Evolutionary conservation across 2,113 vertebrate species (phyloP).

Genomic region (Etheostoma spectabile): DNA sequence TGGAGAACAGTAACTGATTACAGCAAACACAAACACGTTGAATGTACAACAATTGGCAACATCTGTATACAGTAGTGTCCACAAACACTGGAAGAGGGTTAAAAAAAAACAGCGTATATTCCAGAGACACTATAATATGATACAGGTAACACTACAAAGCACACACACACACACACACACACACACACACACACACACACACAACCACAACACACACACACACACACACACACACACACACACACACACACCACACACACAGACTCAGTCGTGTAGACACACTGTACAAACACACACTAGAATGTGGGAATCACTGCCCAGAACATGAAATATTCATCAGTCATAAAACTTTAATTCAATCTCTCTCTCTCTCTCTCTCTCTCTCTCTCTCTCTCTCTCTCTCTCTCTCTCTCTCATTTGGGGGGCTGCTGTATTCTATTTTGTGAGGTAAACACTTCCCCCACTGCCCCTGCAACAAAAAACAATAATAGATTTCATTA

Average conservation of each 20-base stretch:
- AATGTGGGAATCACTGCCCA: slow-evolving; percentile 86
- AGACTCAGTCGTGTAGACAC: too few relatives aligned
- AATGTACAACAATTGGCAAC: not conserved
- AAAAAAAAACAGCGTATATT: slow-evolving; percentile 52
- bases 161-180: slow-evolving; percentile 32
- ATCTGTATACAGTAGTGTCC: not conserved
- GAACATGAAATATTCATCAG: slow-evolving; percentile 87
- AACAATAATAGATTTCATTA: slow-evolving; percentile 70
- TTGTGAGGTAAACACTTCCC: slow-evolving; percentile 69
- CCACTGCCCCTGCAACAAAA: slow-evolving; percentile 34
- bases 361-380: slow-evolving; percentile 73
- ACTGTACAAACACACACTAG: slow-evolving; percentile 64
- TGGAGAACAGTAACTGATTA: not conserved
- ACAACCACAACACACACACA: not conserved
- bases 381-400: slow-evolving; percentile 31
- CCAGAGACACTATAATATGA: too few relatives aligned
- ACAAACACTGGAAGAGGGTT: slow-evolving; percentile 45
- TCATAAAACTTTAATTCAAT: slow-evolving; percentile 87
- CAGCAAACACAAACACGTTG: not conserved
- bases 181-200: slow-evolving; percentile 38
- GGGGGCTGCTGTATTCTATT: slow-evolving; percentile 62
- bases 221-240: slow-evolving; percentile 40
- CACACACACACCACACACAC: slow-evolving; percentile 8
- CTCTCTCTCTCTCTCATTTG: slow-evolving; percentile 28
- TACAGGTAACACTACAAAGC: too few relatives aligned